These are phyloP conservation scores for Lytechinus variegatus DNA, from an alignment of 35 echinoderm and acorn worm species.

Conservation along the genomic window DNA sequence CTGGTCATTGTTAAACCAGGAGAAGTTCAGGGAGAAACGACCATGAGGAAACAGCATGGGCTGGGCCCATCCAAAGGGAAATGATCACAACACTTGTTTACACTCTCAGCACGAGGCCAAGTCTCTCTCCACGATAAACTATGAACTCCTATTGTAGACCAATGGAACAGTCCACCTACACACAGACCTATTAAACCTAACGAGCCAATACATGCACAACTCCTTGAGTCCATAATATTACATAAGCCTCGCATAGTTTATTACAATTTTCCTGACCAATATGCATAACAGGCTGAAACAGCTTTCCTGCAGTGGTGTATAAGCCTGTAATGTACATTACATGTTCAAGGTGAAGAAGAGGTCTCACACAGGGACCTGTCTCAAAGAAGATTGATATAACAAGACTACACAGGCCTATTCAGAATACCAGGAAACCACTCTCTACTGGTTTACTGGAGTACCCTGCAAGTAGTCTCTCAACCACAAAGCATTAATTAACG, in stretches of 20 bases:
- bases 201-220: too few species aligned
- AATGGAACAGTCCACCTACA: too few species aligned
- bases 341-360: not conserved
- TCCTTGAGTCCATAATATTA: too few species aligned
- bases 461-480: not conserved
- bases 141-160: not conserved
- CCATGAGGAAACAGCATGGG: not conserved
- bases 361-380: not conserved
- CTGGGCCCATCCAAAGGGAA: not conserved
- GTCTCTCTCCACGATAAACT: not conserved
- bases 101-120: not conserved
- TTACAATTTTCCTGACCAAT: too few species aligned
- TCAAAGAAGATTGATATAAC: not conserved
- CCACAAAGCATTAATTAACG: not conserved
- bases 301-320: too few species aligned
- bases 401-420: conserved; percentile 63
- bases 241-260: too few species aligned
- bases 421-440: conserved; percentile 40
- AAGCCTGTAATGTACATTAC: too few species aligned
- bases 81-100: not conserved
- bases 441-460: conserved; percentile 28
- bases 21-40: not conserved
- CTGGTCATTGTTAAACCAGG: not conserved
- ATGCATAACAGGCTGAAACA: too few species aligned
- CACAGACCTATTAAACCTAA: too few species aligned